Base-by-base conservation (phyloP, 2,113 vertebrate species). In the Zosterops japonicus region DNA sequence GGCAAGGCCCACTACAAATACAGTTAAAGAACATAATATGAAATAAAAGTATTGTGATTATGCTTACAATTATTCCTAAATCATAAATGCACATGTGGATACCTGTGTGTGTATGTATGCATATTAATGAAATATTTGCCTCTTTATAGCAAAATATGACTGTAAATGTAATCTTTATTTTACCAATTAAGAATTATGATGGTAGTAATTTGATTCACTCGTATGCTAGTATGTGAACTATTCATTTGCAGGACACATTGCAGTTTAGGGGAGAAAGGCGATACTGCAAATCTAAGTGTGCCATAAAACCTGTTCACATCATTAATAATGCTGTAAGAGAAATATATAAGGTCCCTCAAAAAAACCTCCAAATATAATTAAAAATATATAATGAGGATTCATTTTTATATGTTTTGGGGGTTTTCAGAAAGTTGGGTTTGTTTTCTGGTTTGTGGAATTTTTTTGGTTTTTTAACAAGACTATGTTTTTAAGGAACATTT, bases 21-120 rank as follows among this genome's bases (percentile, higher is more conserved):
- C 12, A 63, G 16, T n/a, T 50, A 70, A 56, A 64, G 65, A 95
- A 87, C 33, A 47, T 87, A 93, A 78, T 60, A 36, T 46, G 27
- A 95, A 75, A 91, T 95, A n/a, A 93, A 78, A 36, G 18, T 87
- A 29, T 76, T 86, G 77, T 46, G 55, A 89, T 93, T 24, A 42
- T n/a, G 24, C 18, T 96, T 83, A 80, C 7, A 84, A 52, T 82
- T 94, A 64, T 82, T 95, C 18, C 36, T 61, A 61, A 91, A 81
- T 81, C 55, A 61, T 33, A 61, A 72, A 50, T 55, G 6, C 14
- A 61, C 6, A 5, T 18, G 2, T 64, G 27, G 15, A 33, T 44
- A n/a, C 17, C n/a, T 74, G 11, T 44, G 2, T 84, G 5, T 84
- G 7, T 39, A n/a, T 55, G 9, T 78, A n/a, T 31, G 18, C 27